A percentile compares a stretch with the other conserved stretches of the same genome.
phyloP scores from a whole-genome alignment of 1,140 invertebrate genomes.

The Drosophila virilis region DNA sequence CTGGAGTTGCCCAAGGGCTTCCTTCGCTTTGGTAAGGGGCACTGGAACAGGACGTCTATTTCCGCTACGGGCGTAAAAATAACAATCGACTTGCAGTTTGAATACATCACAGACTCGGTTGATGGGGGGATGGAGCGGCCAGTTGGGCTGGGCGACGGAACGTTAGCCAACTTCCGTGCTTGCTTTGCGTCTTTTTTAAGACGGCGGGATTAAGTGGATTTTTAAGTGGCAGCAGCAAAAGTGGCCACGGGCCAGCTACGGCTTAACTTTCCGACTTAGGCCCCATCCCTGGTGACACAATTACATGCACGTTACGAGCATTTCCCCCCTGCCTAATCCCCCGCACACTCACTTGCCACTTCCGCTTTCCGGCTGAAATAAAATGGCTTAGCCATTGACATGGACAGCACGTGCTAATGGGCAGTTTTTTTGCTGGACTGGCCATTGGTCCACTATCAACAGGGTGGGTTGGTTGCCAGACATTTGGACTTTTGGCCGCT shows the following conservation, averaged over 20 bases:
- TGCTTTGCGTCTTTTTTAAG: slow-evolving; percentile 54
- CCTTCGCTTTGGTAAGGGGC: not conserved
- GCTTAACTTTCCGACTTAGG: slow-evolving; percentile 55
- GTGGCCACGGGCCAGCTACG: slow-evolving; percentile 68
- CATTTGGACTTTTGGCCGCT: slow-evolving; percentile 21
- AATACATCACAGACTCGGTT: slow-evolving; percentile 60
- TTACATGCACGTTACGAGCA: slow-evolving; percentile 66
- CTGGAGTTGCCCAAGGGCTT: slow-evolving; percentile 8
- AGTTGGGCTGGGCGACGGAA: not conserved
- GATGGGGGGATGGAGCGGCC: not conserved
- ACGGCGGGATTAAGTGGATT: slow-evolving; percentile 78
- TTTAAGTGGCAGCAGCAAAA: slow-evolving; percentile 80
- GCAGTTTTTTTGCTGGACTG: slow-evolving; percentile 46
- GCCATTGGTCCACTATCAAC: slow-evolving; percentile 4
- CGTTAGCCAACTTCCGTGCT: slow-evolving; percentile 20
- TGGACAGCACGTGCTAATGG: slow-evolving; percentile 76
- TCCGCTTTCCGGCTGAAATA: slow-evolving; percentile 13
- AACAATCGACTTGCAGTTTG: slow-evolving; percentile 82
- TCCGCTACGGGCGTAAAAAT: slow-evolving; percentile 77
- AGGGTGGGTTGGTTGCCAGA: not conserved
- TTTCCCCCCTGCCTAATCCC: not conserved
- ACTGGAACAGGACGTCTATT: slow-evolving; percentile 57
- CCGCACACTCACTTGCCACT: not conserved
- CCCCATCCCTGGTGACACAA: slow-evolving; percentile 67
- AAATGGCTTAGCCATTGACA: slow-evolving; percentile 68